Base-by-base conservation (phyloP, 2,797 vertebrate genomes). In the Sarcophilus harrisii region DNA sequence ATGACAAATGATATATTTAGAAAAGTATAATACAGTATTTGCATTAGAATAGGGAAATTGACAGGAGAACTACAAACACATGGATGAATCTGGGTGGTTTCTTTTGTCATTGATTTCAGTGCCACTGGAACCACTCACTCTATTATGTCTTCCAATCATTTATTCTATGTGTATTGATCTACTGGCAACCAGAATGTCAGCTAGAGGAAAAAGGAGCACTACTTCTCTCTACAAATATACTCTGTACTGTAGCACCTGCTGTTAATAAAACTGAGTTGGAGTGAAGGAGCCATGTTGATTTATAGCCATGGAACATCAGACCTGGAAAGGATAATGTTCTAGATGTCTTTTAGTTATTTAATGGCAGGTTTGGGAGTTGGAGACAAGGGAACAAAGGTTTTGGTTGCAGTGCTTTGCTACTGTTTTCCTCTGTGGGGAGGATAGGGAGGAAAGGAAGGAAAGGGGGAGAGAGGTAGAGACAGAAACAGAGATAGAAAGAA, bases 251-350 rank as follows among this genome's bases (percentile, higher is more conserved):
- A 49, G 62, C 94, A 96, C 95, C 96, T 95, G 90, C 94, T 0
- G 24, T 93, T 97, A 96, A 45, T 90, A 96, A 98, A 97, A 97
- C 95, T 95, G 96, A 94, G 96, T 95, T 94, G 91, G 66, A 96
- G 94, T 73, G 16, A 93, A 28, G 57, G 90, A 90, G 62, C 54
- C 93, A 96, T 97, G 89, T 96, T 97, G 90, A 93, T 97, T 98
- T 94, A 73, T 58, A 92, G 66, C 97, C 95, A 49, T 73, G 66
- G 97, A 95, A 96, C 95, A 58, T 95, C 92, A 45, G 54, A 81
- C 27, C 58, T 57, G 21, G 27, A 32, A 92, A 81, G 60, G 90
- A 90, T 24, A 21, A 73, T 73, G 66, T 73, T 73, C 66, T 38
- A 73, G 14, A 73, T 73, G 32, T 38, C 32, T 73, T 38, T 38